A percentile compares a stretch with the other conserved stretches of the same genome.
Evolutionary conservation across 2,888 invertebrate genomes (phyloP).

Genomic region (Sinelater perroti): DNA sequence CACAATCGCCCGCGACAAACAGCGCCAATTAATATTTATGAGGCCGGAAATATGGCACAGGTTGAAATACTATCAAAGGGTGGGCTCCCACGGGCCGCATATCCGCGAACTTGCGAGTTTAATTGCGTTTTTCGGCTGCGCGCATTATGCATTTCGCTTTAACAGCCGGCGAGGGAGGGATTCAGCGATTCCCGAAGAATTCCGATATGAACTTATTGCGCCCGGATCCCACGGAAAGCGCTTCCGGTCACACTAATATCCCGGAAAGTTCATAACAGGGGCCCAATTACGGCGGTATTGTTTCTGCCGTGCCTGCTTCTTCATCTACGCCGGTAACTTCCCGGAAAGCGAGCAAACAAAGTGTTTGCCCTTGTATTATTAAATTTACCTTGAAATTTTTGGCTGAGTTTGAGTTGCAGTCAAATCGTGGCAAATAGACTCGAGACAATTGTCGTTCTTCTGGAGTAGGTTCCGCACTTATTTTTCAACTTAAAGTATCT

Average conservation of each 20-base stretch:
- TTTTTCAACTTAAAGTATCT: too few species aligned
- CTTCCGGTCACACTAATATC: slow-evolving; percentile 27
- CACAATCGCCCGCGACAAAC: slow-evolving; percentile 32
- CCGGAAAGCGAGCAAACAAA: neutral
- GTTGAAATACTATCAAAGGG: slow-evolving; percentile 42
- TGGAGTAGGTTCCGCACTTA: too few species aligned
- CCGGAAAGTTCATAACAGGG: slow-evolving; percentile 24
- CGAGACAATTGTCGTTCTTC: too few species aligned
- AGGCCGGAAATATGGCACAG: slow-evolving; percentile 38
- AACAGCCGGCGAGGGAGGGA: slow-evolving; percentile 41
- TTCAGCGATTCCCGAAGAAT: slow-evolving; percentile 41
- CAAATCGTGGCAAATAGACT: neutral
- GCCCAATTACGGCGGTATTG: slow-evolving; percentile 11
- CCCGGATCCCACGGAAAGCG: slow-evolving; percentile 26
- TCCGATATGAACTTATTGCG: slow-evolving; percentile 42
- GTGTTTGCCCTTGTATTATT: slow-evolving; percentile 5
- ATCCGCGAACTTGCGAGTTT: slow-evolving; percentile 41
- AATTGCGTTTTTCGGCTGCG: slow-evolving; percentile 41
- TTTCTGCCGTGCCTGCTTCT: neutral
- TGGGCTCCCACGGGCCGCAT: slow-evolving; percentile 39
- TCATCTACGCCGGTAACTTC: neutral
- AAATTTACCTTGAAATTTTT: slow-evolving; percentile 15
- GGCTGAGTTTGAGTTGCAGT: neutral
- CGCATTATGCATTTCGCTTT: slow-evolving; percentile 41
- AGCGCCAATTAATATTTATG: slow-evolving; percentile 40